Evolutionary conservation across 2,113 vertebrate species (phyloP).

Genomic region (Gavia stellata): DNA sequence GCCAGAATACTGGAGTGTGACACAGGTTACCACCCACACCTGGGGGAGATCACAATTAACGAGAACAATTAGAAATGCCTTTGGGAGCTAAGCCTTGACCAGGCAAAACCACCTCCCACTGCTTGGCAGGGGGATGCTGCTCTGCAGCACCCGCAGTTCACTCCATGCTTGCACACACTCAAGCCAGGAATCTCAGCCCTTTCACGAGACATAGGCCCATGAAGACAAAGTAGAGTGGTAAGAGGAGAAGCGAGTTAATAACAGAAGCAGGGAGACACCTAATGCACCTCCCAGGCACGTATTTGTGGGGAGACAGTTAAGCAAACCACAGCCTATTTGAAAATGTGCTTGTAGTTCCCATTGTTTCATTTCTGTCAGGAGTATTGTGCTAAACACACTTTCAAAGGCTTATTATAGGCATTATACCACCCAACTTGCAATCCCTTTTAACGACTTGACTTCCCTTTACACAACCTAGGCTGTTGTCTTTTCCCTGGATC

Average conservation of each 20-base stretch:
- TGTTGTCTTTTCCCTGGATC: not conserved
- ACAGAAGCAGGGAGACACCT: not conserved
- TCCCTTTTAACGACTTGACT: not conserved
- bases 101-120: not conserved
- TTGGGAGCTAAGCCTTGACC: not conserved
- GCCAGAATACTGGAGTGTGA: not conserved
- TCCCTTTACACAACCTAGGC: not conserved
- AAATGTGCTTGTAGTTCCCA: not conserved
- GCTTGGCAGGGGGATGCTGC: not conserved
- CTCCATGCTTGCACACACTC: not conserved
- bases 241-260: not conserved
- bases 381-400: not conserved
- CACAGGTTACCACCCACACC: not conserved
- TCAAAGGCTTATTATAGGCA: not conserved
- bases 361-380: not conserved
- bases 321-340: not conserved
- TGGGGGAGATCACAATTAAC: not conserved
- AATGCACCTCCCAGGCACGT: not conserved
- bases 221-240: not conserved
- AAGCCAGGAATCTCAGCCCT: not conserved
- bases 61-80: not conserved
- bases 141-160: not conserved
- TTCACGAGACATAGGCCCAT: fast-evolving
- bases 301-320: not conserved
- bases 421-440: not conserved